These are phyloP conservation scores for Habrosyne pyritoides DNA, from an alignment of 2,888 invertebrate genomes.

Conservation along the genomic window DNA sequence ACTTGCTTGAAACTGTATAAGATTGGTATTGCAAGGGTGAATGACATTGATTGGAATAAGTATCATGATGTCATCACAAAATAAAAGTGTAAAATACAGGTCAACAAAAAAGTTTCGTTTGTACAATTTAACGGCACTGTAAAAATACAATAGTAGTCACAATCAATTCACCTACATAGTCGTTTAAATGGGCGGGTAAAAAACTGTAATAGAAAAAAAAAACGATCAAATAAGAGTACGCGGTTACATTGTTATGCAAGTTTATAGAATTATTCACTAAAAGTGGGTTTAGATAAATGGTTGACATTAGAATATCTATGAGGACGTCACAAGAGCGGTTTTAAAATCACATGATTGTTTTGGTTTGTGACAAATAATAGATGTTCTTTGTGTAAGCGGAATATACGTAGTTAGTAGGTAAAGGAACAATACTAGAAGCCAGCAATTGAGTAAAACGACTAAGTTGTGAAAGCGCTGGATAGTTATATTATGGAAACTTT, in stretches of 20 bases:
- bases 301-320: constrained; percentile 5
- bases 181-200: neutral
- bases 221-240: constrained; percentile 2
- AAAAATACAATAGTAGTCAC: neutral
- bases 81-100: neutral
- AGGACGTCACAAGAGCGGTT: neutral
- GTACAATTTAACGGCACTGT: constrained; percentile 3
- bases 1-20: no score
- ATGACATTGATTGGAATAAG: neutral
- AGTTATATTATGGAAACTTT: constrained; percentile 58
- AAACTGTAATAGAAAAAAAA: neutral
- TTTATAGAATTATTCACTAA: constrained; percentile 2
- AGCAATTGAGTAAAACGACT: constrained; percentile 45
- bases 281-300: constrained; percentile 5
- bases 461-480: constrained; percentile 58
- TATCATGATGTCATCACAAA: neutral
- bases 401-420: neutral
- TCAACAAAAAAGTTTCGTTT: neutral
- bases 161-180: constrained; percentile 2
- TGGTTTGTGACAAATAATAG: neutral
- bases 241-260: constrained; percentile 3
- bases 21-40: no score
- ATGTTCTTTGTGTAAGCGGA: neutral
- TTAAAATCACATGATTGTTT: neutral
- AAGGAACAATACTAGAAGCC: constrained; percentile 21